These are phyloP conservation scores for Hemicordylus capensis DNA, from an alignment of 2,113 vertebrate species.

Conservation along the genomic window DNA sequence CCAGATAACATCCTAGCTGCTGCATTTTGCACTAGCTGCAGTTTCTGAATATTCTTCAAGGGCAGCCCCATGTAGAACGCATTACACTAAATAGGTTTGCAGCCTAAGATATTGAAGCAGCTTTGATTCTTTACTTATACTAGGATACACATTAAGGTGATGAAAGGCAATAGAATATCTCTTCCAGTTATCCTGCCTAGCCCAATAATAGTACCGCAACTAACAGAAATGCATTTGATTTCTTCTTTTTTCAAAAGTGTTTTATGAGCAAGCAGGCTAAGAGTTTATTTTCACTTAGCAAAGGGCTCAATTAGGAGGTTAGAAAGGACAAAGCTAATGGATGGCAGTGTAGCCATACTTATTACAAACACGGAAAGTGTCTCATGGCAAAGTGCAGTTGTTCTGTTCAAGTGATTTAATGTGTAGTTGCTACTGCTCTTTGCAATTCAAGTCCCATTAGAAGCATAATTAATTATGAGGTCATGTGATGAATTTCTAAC, in stretches of 20 bases:
- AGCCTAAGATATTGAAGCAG: no score
- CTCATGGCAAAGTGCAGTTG: neutral
- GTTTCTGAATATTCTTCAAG: no score
- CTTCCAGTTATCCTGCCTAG: neutral
- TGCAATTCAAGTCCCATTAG: conserved; percentile 11
- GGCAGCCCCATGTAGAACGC: no score
- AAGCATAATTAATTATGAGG: conserved; percentile 3
- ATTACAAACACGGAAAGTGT: neutral
- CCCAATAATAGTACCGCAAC: neutral
- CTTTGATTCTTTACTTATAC: neutral
- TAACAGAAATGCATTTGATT: neutral
- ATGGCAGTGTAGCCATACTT: neutral
- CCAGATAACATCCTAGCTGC: no score
- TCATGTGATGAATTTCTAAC: neutral
- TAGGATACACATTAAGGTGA: neutral
- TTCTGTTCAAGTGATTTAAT: neutral
- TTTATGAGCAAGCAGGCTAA: neutral
- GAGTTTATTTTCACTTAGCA: conserved; percentile 22
- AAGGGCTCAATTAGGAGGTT: conserved; percentile 16
- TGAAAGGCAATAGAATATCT: neutral
- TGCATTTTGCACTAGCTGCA: no score
- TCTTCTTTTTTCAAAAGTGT: neutral
- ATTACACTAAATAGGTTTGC: no score
- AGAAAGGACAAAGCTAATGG: conserved; percentile 10
- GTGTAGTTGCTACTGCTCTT: neutral